Conservation (phyloP, 1,140 invertebrate species). For the Trissolcus basalis region DNA sequence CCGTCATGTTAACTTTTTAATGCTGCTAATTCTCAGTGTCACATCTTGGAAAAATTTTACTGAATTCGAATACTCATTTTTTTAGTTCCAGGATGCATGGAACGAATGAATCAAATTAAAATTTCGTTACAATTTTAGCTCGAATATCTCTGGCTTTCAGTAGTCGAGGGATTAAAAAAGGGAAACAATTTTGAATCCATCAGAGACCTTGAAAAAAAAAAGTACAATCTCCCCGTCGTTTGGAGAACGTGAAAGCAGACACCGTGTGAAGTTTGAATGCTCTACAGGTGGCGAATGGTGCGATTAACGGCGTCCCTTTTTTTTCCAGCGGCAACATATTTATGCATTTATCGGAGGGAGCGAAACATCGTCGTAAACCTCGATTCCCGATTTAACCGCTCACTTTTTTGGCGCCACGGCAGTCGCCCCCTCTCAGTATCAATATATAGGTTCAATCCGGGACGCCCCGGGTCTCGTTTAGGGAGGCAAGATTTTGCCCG, state of each 20-base stretch:
- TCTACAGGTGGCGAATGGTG: conserved; percentile 41
- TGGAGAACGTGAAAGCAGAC: conserved; percentile 15
- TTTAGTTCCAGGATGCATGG: too few relatives aligned
- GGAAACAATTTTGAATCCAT: too few relatives aligned
- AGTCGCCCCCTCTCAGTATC: too few relatives aligned
- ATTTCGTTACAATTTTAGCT: too few relatives aligned
- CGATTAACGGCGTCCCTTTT: conserved; percentile 20
- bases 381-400: conserved; percentile 21
- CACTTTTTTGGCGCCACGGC: background rate
- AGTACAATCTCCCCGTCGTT: conserved; percentile 10
- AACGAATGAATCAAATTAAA: too few relatives aligned
- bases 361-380: conserved; percentile 2
- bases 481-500: background rate
- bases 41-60: too few relatives aligned
- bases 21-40: too few relatives aligned
- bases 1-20: too few relatives aligned
- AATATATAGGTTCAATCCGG: conserved; percentile 17
- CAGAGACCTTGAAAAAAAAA: too few relatives aligned
- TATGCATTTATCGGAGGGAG: background rate
- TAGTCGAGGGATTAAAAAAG: too few relatives aligned
- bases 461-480: conserved; percentile 33
- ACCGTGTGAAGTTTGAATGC: conserved; percentile 26
- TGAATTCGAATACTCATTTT: too few relatives aligned
- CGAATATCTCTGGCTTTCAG: too few relatives aligned
- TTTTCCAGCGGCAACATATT: conserved; percentile 1